Evolutionary conservation across 30 jellyfish, hydroid and myxozoan species (phyloP).

Genomic region (Phacellophora camtschatica): DNA sequence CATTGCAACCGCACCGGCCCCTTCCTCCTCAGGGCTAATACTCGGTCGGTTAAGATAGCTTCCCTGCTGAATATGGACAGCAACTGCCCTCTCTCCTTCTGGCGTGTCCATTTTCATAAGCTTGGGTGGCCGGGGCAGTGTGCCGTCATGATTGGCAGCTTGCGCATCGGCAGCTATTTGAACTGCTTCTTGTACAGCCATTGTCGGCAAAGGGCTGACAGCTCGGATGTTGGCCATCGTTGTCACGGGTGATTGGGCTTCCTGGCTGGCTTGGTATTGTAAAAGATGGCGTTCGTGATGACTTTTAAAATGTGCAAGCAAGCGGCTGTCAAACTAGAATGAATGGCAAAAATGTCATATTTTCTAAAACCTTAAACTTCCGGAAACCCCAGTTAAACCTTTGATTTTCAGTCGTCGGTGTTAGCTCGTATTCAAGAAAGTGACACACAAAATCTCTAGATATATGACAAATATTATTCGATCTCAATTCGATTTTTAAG

Average conservation of each 20-base stretch:
- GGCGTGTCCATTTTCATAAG: conserved; percentile 57
- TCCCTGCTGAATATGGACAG: conserved; percentile 60
- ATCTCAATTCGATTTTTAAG: too few relatives aligned
- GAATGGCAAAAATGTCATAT: background rate
- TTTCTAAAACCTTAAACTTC: background rate
- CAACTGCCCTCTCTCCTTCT: conserved; percentile 54
- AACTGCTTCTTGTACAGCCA: conserved; percentile 65
- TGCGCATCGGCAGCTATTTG: conserved; percentile 49
- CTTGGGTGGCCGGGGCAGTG: conserved; percentile 66
- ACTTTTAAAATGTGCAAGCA: conserved; percentile 64
- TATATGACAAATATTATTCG: too few relatives aligned
- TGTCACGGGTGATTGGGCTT: conserved; percentile 26
- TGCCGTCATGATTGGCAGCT: conserved; percentile 48
- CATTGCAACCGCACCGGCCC: conserved; percentile 4
- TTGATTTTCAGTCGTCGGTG: too few relatives aligned
- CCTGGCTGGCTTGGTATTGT: conserved; percentile 53
- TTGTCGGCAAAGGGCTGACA: conserved; percentile 66
- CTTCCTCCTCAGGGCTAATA: conserved; percentile 36
- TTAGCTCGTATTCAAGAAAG: too few relatives aligned
- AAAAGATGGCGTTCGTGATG: conserved; percentile 66
- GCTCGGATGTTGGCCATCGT: conserved; percentile 62
- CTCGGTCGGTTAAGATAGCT: conserved; percentile 49
- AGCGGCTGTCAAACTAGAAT: conserved; percentile 60
- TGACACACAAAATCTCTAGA: too few relatives aligned
- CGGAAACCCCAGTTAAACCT: too few relatives aligned